Evolutionary conservation across 1,140 invertebrate genomes (phyloP).

Genomic region (Drosophila melanica): DNA sequence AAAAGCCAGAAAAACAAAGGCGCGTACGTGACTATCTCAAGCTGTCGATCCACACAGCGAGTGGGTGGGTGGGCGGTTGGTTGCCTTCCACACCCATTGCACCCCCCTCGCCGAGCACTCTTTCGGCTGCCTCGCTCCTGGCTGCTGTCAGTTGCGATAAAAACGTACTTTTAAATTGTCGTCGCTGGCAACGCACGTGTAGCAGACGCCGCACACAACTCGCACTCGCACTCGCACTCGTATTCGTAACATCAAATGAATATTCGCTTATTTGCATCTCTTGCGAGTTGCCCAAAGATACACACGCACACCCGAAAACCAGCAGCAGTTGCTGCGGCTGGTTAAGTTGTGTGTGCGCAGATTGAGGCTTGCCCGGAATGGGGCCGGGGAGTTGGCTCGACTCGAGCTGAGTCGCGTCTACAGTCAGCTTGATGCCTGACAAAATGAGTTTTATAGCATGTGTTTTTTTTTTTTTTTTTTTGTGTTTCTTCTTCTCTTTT

Average conservation of each 20-base stretch:
- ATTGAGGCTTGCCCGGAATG: conserved; percentile 46
- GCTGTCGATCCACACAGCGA: conserved; percentile 58
- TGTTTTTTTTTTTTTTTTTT: conserved; percentile 43
- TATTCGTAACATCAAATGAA: conserved; percentile 79
- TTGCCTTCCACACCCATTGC: too few species aligned
- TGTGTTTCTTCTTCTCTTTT: neutral
- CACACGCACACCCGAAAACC: conserved; percentile 1
- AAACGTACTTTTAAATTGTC: conserved; percentile 79
- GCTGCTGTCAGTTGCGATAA: conserved; percentile 40
- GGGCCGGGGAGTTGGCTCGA: conserved; percentile 5
- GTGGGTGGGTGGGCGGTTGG: too few species aligned
- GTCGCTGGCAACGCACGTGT: conserved; percentile 63
- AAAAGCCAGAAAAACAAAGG: conserved; percentile 73
- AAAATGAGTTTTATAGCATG: conserved; percentile 73
- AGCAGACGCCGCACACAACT: conserved; percentile 12
- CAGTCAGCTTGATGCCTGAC: conserved; percentile 48
- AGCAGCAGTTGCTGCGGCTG: conserved; percentile 8
- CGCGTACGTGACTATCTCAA: conserved; percentile 79
- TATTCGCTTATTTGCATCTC: conserved; percentile 81
- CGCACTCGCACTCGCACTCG: neutral
- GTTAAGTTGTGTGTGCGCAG: conserved; percentile 31
- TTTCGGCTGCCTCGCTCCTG: too few species aligned
- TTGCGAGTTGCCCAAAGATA: conserved; percentile 30
- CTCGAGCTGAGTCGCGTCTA: neutral
- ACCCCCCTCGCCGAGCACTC: too few species aligned